Evolutionary conservation across 1,140 invertebrate genomes (phyloP).

Genomic region (Drosophila sp.): DNA sequence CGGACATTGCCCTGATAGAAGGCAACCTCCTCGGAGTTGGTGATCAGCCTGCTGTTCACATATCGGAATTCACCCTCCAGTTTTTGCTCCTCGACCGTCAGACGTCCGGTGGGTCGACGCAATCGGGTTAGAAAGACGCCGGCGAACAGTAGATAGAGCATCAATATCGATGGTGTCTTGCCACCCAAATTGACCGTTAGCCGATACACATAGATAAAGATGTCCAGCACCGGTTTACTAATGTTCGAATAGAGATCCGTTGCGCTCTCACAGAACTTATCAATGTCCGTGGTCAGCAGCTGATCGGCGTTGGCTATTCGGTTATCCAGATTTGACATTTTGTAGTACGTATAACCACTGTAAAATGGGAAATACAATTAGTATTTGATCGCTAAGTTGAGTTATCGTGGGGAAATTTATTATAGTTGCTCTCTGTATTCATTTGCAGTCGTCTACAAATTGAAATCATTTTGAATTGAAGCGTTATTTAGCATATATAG

Average conservation of each 20-base stretch:
- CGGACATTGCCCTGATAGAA: conserved; percentile 97
- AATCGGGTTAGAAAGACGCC: conserved; percentile 92
- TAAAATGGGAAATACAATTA: conserved; percentile 22
- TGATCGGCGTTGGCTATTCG: conserved; percentile 98
- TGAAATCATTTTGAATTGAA: no score
- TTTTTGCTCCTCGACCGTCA: conserved; percentile 97
- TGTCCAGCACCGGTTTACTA: conserved; percentile 98
- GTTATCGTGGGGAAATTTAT: background rate
- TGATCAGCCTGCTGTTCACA: conserved; percentile 97
- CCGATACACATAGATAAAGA: conserved; percentile 96
- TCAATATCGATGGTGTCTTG: conserved; percentile 93
- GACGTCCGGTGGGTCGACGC: conserved; percentile 91
- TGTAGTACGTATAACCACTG: conserved; percentile 98
- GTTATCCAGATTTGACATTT: conserved; percentile 98
- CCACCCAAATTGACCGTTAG: conserved; percentile 94
- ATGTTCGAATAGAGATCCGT: conserved; percentile 98
- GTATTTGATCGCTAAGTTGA: background rate
- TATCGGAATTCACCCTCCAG: conserved; percentile 99
- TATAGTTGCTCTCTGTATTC: no score
- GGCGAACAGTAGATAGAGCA: conserved; percentile 93
- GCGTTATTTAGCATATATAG: no score
- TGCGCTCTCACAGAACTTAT: conserved; percentile 98
- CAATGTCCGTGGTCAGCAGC: conserved; percentile 97
- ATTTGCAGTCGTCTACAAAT: no score
- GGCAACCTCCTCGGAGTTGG: conserved; percentile 98